These are phyloP conservation scores for Brachyhypopomus occidentalis DNA, from an alignment of 2,113 vertebrate species.

Conservation along the genomic window DNA sequence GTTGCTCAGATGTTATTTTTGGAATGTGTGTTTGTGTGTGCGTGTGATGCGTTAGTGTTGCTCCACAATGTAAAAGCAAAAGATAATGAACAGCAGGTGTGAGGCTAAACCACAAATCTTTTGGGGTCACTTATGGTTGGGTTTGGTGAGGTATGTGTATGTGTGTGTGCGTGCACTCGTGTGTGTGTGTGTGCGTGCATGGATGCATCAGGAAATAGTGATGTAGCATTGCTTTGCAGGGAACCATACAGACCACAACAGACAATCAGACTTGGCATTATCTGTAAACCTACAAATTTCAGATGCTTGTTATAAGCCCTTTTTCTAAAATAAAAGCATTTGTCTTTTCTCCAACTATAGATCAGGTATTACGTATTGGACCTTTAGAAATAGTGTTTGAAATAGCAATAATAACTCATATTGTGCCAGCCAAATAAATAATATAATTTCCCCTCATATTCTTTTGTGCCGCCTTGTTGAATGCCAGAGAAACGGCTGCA, in stretches of 20 bases:
- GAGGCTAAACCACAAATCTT: slow-evolving; percentile 19
- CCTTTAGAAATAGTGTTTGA: background rate
- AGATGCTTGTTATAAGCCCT: background rate
- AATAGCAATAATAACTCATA: background rate
- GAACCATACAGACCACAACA: background rate
- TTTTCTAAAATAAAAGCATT: background rate
- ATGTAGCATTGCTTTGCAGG: slow-evolving; percentile 2
- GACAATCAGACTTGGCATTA: background rate
- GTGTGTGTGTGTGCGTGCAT: slow-evolving; percentile 11
- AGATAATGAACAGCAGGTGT: slow-evolving; percentile 15
- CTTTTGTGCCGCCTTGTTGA: slow-evolving; percentile 19
- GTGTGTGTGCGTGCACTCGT: background rate
- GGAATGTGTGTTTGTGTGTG: slow-evolving; percentile 48
- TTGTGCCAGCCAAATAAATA: slow-evolving; percentile 19
- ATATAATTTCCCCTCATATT: slow-evolving; percentile 31
- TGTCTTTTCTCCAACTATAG: background rate
- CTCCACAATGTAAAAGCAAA: slow-evolving; percentile 24
- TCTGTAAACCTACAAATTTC: slow-evolving; percentile 12
- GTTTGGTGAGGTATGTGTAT: slow-evolving; percentile 1
- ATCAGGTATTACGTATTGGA: background rate
- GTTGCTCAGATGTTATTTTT: background rate
- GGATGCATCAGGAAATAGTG: background rate
- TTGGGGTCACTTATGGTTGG: background rate
- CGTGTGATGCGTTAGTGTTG: slow-evolving; percentile 27
- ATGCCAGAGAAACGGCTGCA: slow-evolving; percentile 40